Conservation (phyloP, 1,140 invertebrate genomes). For the Cepaea nemoralis region DNA sequence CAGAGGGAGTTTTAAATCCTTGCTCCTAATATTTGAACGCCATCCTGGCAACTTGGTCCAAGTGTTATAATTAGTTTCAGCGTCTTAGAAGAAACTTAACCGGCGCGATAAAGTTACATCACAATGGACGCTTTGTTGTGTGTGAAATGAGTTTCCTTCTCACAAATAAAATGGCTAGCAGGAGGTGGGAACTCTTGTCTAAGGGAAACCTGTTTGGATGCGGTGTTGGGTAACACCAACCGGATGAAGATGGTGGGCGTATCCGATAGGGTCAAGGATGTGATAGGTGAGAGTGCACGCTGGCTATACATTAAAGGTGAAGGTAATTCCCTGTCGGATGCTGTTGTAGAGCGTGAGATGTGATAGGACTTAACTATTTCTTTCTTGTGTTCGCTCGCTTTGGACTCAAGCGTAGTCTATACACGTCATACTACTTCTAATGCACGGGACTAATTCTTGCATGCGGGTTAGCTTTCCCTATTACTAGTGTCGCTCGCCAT, state of each 20-base stretch:
- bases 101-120: neutral
- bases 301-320: too few species aligned
- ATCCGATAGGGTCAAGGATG: neutral
- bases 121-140: neutral
- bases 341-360: too few species aligned
- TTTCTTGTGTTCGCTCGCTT: too few species aligned
- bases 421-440: too few species aligned
- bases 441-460: too few species aligned
- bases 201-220: neutral
- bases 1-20: too few species aligned
- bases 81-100: neutral
- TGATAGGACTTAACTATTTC: too few species aligned
- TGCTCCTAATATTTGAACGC: neutral
- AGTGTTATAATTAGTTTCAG: neutral
- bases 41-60: neutral
- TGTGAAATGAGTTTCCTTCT: constrained; percentile 22
- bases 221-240: neutral
- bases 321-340: too few species aligned
- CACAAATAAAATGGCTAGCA: neutral
- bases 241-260: constrained; percentile 12
- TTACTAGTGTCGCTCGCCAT: too few species aligned
- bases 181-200: neutral
- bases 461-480: too few species aligned
- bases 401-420: too few species aligned
- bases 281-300: neutral